phyloP scores from a whole-genome alignment of 2,888 invertebrate species.

The Leptodirus hochenwartii region DNA sequence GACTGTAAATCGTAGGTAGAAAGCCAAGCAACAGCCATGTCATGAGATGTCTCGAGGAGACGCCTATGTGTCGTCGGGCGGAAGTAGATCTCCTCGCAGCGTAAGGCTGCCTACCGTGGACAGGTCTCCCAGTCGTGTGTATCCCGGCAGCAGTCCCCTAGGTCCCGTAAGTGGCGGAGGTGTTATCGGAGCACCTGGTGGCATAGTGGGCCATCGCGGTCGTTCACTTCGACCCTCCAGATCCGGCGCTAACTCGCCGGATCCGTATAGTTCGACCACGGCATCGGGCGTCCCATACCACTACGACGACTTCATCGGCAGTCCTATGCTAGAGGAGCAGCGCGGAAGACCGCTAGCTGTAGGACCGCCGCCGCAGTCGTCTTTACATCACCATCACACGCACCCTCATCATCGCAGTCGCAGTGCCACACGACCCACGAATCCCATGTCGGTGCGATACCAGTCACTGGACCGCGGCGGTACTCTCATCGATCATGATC shows the following conservation, averaged over 20 bases:
- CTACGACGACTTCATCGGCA: constrained; percentile 68
- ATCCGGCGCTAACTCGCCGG: constrained; percentile 41
- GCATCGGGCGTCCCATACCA: constrained; percentile 28
- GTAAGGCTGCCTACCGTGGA: constrained; percentile 75
- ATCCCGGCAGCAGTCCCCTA: constrained; percentile 35
- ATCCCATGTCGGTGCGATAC: constrained; percentile 39
- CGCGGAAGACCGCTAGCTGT: constrained; percentile 38
- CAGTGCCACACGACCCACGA: constrained; percentile 46
- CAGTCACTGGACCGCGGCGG: constrained; percentile 31
- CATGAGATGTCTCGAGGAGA: constrained; percentile 40
- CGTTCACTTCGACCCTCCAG: constrained; percentile 30
- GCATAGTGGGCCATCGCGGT: constrained; percentile 8
- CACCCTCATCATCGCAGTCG: constrained; percentile 66
- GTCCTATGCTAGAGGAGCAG: constrained; percentile 67
- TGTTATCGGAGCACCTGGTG: constrained; percentile 3
- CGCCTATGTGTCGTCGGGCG: constrained; percentile 36
- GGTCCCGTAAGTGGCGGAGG: constrained; percentile 10
- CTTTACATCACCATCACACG: no score
- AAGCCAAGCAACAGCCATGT: no score
- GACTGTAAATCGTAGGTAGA: no score
- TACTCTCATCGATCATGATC: constrained; percentile 32
- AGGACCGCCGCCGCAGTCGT: constrained; percentile 33
- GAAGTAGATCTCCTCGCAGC: constrained; percentile 47
- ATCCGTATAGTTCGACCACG: constrained; percentile 16
- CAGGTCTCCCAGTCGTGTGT: constrained; percentile 71